Base-by-base conservation (phyloP, 2,888 invertebrate species). In the Steinernema hermaphroditum region DNA sequence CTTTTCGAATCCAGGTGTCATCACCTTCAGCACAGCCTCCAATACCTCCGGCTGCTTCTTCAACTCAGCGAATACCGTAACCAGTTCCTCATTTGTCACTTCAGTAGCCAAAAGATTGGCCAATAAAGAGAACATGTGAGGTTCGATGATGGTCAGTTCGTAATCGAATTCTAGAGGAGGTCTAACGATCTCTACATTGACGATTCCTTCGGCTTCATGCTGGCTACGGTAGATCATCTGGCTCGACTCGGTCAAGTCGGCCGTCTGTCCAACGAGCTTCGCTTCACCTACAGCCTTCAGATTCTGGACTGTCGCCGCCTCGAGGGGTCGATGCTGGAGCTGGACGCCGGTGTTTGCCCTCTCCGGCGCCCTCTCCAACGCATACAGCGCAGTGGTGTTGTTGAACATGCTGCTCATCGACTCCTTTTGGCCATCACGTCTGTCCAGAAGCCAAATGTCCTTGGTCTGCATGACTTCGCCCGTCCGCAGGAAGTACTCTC, bases 131-230 rank as follows among this genome's bases (percentile, higher is more conserved):
- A 37, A 71, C 14, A 70, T 22, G 16, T 75, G 74, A 12, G 75
- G 74, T 43, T 73, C 62, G 22, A 74, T 62, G 27, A 75, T 75
- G 8, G n/a, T 43, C 24, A 75, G 62, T 27, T 68, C 62, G 41
- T 27, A 74, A 1, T 54, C 68, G 29, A 74, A 75, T n/a, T 37
- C 32, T 8, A 54, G 14, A 19, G 69, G 57, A 19, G 70, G 71
- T 44, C 71, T 68, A 6, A 50, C 49, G 34, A 68, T 44, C 43
- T 75, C 74, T 14, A 75, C 72, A 27, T 71, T 71, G 9, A 69
- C 69, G 19, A 69, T 43, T 22, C 43, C 69, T 19, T 69, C 44
- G 9, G 69, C 69, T 19, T 71, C 69, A 4, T n/a, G 49, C 24
- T 68, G 50, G 9, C 71, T 62, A 62, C 62, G 62, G 62, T 62